Conservation (phyloP, 2,888 invertebrate species). For the Erebia aethiops region DNA sequence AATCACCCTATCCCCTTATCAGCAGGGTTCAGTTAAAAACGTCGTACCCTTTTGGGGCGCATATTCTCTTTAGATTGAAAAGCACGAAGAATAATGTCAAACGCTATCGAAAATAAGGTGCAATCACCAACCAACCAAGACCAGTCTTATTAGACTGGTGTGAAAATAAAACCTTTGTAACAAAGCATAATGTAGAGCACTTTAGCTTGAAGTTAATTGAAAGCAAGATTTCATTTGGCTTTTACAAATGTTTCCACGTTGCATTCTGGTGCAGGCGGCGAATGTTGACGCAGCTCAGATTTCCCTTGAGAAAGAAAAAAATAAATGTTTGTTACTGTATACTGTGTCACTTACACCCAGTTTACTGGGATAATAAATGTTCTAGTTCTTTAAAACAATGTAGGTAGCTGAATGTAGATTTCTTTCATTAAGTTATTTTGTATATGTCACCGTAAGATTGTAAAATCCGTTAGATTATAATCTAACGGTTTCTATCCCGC, state of each 20-base stretch:
- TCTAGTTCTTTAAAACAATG: constrained; percentile 5
- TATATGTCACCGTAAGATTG: too few species aligned
- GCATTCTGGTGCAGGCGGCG: constrained; percentile 20
- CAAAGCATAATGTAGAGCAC: constrained; percentile 3
- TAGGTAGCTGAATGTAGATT: not conserved
- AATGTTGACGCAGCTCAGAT: constrained; percentile 14
- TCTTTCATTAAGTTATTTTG: not conserved
- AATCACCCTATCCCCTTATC: too few species aligned
- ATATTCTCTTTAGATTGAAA: too few species aligned
- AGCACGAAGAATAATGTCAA: too few species aligned
- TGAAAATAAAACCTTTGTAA: not conserved
- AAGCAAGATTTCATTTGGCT: constrained; percentile 10
- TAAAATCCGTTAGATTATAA: too few species aligned
- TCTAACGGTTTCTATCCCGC: too few species aligned
- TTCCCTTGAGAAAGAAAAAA: constrained; percentile 19
- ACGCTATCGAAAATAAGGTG: too few species aligned
- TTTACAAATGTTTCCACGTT: constrained; percentile 15
- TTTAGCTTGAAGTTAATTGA: constrained; percentile 12
- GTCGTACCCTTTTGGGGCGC: too few species aligned
- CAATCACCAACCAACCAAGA: not conserved
- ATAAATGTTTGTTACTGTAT: constrained; percentile 7
- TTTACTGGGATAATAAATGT: constrained; percentile 11
- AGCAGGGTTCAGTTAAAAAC: too few species aligned
- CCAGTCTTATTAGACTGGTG: not conserved
- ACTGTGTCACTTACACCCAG: constrained; percentile 21